Evolutionary conservation across 2,113 vertebrate species (phyloP).

Genomic region (Neotoma lepida): DNA sequence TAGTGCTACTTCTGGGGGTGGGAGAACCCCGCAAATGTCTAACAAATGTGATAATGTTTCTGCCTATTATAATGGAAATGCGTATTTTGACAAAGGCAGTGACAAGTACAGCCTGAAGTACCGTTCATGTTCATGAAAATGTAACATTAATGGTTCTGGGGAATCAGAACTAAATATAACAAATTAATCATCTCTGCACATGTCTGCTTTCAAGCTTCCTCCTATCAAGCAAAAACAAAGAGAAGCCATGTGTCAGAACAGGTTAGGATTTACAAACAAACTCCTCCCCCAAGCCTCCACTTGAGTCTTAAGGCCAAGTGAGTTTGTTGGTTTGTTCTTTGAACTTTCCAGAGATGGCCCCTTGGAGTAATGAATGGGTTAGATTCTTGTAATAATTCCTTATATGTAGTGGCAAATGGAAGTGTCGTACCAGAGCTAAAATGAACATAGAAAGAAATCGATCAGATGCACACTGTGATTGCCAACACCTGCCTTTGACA

Average conservation of each 20-base stretch:
- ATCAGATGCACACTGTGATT: not conserved
- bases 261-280: not conserved
- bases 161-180: constrained; percentile 12
- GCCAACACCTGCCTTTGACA: not conserved
- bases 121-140: not conserved
- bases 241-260: not conserved
- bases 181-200: not conserved
- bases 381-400: not conserved
- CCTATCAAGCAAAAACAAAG: not conserved
- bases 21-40: not conserved
- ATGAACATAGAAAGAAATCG: not conserved
- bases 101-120: not conserved
- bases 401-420: not conserved
- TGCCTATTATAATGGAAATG: constrained; percentile 44
- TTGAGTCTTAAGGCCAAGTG: not conserved
- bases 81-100: constrained; percentile 41
- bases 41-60: not conserved
- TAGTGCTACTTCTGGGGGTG: not conserved
- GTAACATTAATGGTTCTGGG: not conserved
- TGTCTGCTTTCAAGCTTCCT: not conserved
- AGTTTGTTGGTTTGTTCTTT: not conserved
- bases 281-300: not conserved
- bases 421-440: not conserved
- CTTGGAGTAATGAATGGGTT: not conserved
- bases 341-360: not conserved